phyloP scores from a whole-genome alignment of 2,113 vertebrate species.

The Mixornis gularis region DNA sequence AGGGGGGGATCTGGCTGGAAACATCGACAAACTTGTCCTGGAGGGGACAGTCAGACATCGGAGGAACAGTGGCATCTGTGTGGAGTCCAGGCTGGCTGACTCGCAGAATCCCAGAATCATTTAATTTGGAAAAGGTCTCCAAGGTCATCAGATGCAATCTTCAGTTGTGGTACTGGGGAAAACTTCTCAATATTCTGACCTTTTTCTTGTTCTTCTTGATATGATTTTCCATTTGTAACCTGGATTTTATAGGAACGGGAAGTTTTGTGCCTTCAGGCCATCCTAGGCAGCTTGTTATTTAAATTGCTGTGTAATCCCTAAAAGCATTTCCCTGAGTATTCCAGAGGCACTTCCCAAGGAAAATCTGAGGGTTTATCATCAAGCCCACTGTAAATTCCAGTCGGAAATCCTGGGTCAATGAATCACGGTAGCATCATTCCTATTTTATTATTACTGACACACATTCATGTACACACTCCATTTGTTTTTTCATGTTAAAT shows the following conservation, averaged over 20 bases:
- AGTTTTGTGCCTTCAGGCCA: background rate
- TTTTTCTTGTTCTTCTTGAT: background rate
- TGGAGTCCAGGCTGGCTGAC: background rate
- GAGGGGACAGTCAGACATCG: background rate
- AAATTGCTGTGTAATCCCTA: background rate
- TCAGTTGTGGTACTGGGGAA: background rate
- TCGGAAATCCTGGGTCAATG: background rate
- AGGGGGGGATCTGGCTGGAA: background rate
- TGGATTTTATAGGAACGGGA: background rate
- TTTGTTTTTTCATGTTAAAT: background rate
- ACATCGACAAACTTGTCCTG: background rate
- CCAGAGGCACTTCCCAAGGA: background rate
- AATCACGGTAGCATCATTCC: background rate
- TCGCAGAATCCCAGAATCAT: background rate
- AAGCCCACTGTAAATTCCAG: background rate
- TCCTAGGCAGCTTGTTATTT: background rate
- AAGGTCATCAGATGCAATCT: background rate
- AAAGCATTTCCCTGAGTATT: background rate
- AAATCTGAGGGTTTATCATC: background rate
- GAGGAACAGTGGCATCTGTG: background rate
- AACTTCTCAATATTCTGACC: background rate
- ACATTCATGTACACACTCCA: background rate
- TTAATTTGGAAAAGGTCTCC: background rate
- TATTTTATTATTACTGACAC: background rate
- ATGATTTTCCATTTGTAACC: background rate